Evolutionary conservation across 2,888 invertebrate species (phyloP).

Genomic region (Idaea dimidiata): DNA sequence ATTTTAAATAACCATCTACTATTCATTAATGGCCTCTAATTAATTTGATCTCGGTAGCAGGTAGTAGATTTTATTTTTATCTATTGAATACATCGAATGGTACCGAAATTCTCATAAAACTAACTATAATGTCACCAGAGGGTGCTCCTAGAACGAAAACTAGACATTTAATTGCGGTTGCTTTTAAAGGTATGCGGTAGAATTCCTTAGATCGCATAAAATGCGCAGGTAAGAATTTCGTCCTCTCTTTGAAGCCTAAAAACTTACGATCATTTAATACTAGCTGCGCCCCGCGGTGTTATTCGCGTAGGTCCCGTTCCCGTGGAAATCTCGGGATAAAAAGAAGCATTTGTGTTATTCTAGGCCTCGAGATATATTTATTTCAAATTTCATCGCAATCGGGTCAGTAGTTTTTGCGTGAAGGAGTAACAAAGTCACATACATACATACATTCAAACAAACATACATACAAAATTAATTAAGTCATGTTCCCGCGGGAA

Average conservation of each 20-base stretch:
- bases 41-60: constrained; percentile 73
- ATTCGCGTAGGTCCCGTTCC: too few species aligned
- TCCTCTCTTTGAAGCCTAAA: not conserved
- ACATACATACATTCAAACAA: too few species aligned
- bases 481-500: too few species aligned
- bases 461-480: too few species aligned
- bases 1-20: constrained; percentile 55
- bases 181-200: constrained; percentile 42
- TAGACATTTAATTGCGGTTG: constrained; percentile 53
- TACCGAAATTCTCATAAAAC: constrained; percentile 55
- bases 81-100: constrained; percentile 47
- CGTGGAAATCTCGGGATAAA: too few species aligned
- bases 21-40: constrained; percentile 68
- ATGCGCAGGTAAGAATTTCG: constrained; percentile 21
- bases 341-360: too few species aligned
- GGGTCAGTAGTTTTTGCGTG: too few species aligned
- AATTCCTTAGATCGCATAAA: constrained; percentile 35
- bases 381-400: too few species aligned
- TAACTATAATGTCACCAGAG: constrained; percentile 53
- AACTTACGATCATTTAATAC: constrained; percentile 4
- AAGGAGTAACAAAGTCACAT: too few species aligned
- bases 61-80: constrained; percentile 54
- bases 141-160: constrained; percentile 41
- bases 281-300: too few species aligned
- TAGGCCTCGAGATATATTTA: too few species aligned